phyloP scores from a whole-genome alignment of 1,140 invertebrate species.

The Thaumatotibia leucotreta region DNA sequence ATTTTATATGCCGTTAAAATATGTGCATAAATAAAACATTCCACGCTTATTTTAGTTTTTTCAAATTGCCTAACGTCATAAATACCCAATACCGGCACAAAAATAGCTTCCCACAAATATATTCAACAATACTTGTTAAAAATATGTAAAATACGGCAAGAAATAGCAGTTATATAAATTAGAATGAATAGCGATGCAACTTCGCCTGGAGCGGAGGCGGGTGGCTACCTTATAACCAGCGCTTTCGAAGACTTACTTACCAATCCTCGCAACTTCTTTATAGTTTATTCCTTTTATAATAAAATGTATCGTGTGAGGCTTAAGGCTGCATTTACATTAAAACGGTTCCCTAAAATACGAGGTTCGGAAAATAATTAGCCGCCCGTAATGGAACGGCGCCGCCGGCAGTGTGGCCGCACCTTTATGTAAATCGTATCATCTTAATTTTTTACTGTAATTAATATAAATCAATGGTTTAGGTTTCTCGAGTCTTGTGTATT shows the following conservation, averaged over 20 bases:
- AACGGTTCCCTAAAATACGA: neutral
- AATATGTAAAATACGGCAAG: neutral
- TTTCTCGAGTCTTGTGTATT: neutral
- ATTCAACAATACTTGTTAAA: neutral
- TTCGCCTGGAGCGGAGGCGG: slow-evolving; percentile 15
- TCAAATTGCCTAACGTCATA: neutral
- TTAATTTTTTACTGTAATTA: slow-evolving; percentile 12
- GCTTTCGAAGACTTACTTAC: neutral
- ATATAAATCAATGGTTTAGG: slow-evolving; percentile 3
- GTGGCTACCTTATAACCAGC: slow-evolving; percentile 15
- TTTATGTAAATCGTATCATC: slow-evolving; percentile 18
- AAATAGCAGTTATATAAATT: neutral
- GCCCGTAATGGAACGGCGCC: slow-evolving; percentile 14
- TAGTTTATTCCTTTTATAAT: neutral
- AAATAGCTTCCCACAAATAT: neutral
- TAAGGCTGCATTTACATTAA: neutral
- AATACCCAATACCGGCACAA: neutral
- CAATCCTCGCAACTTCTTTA: neutral
- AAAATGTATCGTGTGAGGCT: neutral
- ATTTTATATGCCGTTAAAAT: too few relatives aligned
- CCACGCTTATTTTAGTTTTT: neutral
- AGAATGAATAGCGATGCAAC: neutral
- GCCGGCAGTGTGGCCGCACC: slow-evolving; percentile 29
- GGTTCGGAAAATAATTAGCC: neutral
- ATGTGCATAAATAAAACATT: too few relatives aligned